These are phyloP conservation scores for Lonchura striata DNA, from an alignment of 2,113 vertebrate species.

Conservation along the genomic window DNA sequence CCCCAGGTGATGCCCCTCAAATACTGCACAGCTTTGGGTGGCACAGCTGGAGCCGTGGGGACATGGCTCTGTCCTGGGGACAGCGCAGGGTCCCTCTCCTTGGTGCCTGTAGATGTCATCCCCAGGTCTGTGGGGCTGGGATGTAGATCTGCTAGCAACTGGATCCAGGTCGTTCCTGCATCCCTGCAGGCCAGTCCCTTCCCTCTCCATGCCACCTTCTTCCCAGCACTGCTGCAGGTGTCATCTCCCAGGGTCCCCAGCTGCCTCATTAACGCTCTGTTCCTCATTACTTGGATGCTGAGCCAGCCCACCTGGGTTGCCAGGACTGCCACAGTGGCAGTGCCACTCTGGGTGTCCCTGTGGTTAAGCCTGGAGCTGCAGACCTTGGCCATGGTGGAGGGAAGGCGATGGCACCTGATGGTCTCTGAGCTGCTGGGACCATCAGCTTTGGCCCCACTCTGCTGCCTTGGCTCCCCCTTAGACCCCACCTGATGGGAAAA, in stretches of 20 bases:
- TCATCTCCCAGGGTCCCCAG: conserved; percentile 1
- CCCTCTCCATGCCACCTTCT: not conserved
- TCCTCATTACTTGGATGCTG: not conserved
- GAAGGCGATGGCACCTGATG: rapidly evolving
- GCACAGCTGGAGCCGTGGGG: not conserved
- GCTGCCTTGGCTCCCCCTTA: not conserved
- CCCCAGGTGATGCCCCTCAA: not conserved
- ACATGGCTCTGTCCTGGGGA: not conserved
- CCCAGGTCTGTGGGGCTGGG: not conserved
- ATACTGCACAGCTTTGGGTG: rapidly evolving
- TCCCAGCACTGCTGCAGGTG: not conserved
- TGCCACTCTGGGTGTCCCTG: not conserved
- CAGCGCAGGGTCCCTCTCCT: rapidly evolving
- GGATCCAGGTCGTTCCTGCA: not conserved
- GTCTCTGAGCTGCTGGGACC: rapidly evolving
- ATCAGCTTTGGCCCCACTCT: not conserved
- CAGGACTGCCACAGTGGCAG: not conserved
- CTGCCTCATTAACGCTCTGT: not conserved
- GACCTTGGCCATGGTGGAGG: not conserved
- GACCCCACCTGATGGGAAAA: not conserved
- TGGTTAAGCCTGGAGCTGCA: not conserved
- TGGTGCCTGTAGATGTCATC: not conserved
- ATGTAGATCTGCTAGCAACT: not conserved
- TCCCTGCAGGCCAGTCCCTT: not conserved
- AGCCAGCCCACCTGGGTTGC: not conserved